phyloP scores from a whole-genome alignment of 2,888 invertebrate genomes.

The Drosophila phalerata region DNA sequence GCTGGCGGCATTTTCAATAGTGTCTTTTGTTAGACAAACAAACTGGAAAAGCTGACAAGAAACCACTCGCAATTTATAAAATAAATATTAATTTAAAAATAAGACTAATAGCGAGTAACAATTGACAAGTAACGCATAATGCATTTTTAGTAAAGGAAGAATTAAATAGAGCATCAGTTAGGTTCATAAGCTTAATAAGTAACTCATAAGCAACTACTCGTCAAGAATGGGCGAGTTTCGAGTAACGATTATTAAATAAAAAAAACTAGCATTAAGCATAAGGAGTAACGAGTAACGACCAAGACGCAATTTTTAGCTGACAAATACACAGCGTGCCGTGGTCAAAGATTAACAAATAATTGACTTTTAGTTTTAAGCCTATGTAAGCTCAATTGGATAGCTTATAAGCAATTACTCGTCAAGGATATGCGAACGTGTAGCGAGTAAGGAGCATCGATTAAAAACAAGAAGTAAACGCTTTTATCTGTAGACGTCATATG shows the following conservation, averaged over 20 bases:
- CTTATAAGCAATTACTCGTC: neutral
- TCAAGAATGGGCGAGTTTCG: neutral
- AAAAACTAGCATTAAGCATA: too few species aligned
- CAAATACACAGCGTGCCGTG: neutral
- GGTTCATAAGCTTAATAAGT: neutral
- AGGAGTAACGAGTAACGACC: constrained; percentile 4
- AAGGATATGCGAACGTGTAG: neutral
- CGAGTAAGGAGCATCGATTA: constrained; percentile 9
- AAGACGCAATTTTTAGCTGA: neutral
- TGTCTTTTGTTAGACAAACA: neutral
- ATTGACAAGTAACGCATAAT: neutral
- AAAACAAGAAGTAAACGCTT: neutral
- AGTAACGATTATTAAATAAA: neutral
- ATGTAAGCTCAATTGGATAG: neutral
- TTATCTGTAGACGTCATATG: neutral
- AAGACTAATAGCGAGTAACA: neutral
- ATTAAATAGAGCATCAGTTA: too few species aligned
- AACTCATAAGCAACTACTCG: neutral
- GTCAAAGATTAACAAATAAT: neutral
- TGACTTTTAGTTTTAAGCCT: neutral
- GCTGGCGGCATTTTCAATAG: constrained; percentile 35
- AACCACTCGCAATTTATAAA: too few species aligned
- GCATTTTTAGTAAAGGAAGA: too few species aligned
- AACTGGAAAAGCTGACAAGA: neutral
- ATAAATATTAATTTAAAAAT: too few species aligned